Evolutionary conservation across 2,113 vertebrate species (phyloP).

Genomic region (Hippopotamus amphibius): DNA sequence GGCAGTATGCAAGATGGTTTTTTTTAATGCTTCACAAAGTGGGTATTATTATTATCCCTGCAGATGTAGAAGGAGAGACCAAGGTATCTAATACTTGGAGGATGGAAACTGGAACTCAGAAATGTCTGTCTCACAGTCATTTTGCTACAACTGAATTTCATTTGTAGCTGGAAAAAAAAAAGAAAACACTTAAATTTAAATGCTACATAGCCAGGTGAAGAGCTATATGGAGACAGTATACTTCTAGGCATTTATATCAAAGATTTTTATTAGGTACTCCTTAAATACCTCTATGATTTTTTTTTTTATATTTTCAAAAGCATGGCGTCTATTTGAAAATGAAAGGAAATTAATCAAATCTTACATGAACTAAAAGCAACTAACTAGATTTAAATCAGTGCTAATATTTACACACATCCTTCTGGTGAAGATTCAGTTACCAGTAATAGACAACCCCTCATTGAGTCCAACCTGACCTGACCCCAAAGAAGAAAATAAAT

Average conservation of each 20-base stretch:
- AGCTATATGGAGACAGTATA: not conserved
- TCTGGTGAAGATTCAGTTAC: constrained; percentile 5
- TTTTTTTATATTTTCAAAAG: constrained; percentile 32
- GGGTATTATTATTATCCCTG: not conserved
- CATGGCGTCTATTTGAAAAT: constrained; percentile 18
- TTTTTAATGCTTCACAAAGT: not conserved
- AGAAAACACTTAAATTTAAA: not conserved
- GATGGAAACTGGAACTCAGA: not conserved
- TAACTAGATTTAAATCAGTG: not conserved
- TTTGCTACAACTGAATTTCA: constrained; percentile 13
- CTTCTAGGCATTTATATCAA: not conserved
- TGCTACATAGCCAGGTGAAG: not conserved
- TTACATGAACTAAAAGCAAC: not conserved
- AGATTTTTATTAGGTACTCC: constrained; percentile 12
- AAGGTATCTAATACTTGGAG: not conserved
- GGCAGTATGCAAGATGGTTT: not conserved
- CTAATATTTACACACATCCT: not conserved
- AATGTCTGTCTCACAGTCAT: not conserved
- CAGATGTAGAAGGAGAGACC: not conserved
- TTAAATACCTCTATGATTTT: not conserved
- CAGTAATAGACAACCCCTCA: not conserved
- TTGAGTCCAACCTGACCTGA: constrained; percentile 13
- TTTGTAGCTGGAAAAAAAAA: not conserved
- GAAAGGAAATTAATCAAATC: constrained; percentile 43
- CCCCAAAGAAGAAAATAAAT: not conserved